These are phyloP conservation scores for Calyptomena viridis DNA, from an alignment of 2,113 vertebrate genomes.

Conservation along the genomic window DNA sequence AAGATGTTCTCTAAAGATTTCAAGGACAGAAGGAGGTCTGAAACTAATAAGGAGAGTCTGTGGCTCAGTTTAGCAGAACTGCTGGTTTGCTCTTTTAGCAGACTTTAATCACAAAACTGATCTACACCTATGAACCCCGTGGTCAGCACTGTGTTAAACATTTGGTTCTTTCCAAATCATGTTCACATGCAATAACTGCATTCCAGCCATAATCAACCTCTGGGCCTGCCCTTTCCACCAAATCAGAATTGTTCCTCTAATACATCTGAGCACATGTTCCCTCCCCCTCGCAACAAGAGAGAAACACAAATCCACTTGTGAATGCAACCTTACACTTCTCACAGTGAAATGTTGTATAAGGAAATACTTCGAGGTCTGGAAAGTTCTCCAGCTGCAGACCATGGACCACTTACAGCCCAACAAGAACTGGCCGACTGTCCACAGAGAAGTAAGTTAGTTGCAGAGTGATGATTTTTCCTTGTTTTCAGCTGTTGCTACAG, in stretches of 20 bases:
- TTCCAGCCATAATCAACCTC: not conserved
- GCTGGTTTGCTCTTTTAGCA: not conserved
- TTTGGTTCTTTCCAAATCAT: not conserved
- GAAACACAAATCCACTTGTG: not conserved
- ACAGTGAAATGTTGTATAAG: not conserved
- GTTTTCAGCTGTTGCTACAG: conserved; percentile 39
- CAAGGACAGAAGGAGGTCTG: not conserved
- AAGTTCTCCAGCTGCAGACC: not conserved
- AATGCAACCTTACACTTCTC: not conserved
- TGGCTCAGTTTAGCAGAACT: not conserved
- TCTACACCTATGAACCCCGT: not conserved
- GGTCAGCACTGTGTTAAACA: not conserved
- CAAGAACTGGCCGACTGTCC: not conserved
- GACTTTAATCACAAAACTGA: not conserved
- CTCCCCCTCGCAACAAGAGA: not conserved
- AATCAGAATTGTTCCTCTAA: not conserved
- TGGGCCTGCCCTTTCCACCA: not conserved
- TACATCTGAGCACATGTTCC: not conserved
- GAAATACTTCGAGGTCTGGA: conserved; percentile 2
- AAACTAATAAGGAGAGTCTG: not conserved
- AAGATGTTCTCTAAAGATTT: conserved; percentile 18
- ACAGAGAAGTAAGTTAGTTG: not conserved
- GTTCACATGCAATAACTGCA: not conserved
- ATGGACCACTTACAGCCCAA: not conserved
- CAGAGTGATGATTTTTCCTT: conserved; percentile 5